Conservation (phyloP, 2,888 invertebrate genomes). For the Arge pagana region DNA sequence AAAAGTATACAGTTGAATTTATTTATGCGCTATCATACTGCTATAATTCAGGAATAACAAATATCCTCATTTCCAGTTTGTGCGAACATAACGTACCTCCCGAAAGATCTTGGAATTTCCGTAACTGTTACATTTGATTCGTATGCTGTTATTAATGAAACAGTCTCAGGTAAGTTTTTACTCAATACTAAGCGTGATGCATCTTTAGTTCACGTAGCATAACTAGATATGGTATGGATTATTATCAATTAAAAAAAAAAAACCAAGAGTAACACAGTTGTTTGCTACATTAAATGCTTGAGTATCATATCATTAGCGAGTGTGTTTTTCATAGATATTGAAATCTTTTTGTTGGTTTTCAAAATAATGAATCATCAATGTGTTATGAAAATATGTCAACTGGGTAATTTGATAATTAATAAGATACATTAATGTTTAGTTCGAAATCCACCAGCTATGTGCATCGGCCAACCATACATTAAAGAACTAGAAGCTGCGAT, state of each 20-base stretch:
- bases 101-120: constrained; percentile 44
- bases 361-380: too few relatives aligned
- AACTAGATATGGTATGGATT: too few relatives aligned
- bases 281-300: too few relatives aligned
- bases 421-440: constrained; percentile 33
- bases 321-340: too few relatives aligned
- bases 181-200: background rate
- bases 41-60: too few relatives aligned
- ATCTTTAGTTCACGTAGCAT: background rate
- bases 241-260: too few relatives aligned
- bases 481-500: constrained; percentile 36
- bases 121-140: constrained; percentile 42
- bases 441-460: constrained; percentile 48
- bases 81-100: constrained; percentile 43
- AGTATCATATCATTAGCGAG: too few relatives aligned
- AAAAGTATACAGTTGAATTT: too few relatives aligned
- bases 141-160: constrained; percentile 42
- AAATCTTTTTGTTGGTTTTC: too few relatives aligned
- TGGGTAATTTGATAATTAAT: background rate
- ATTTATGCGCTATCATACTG: too few relatives aligned
- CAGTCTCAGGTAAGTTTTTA: constrained; percentile 44
- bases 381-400: too few relatives aligned
- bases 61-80: constrained; percentile 44
- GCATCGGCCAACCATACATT: constrained; percentile 41
- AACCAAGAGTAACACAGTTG: too few relatives aligned